Conservation (phyloP, 1,140 invertebrate species). For the Drosophila lowei region DNA sequence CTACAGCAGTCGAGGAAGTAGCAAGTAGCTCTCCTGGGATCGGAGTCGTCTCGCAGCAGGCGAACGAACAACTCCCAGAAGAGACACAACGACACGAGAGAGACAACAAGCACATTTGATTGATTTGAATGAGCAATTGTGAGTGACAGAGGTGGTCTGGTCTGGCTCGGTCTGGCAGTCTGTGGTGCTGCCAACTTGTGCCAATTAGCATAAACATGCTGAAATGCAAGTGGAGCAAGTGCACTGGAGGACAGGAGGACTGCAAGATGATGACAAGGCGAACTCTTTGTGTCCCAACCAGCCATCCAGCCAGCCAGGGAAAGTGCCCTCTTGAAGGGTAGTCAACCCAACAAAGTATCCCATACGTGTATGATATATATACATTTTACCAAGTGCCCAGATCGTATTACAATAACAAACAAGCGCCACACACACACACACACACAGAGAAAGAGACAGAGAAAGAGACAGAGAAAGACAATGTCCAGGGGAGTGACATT, state of each 20-base stretch:
- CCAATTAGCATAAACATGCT: constrained; percentile 75
- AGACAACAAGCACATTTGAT: constrained; percentile 67
- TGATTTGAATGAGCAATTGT: constrained; percentile 61
- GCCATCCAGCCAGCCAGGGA: constrained; percentile 38
- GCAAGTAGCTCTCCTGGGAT: constrained; percentile 31
- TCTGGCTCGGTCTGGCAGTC: background rate
- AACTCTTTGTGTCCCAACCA: constrained; percentile 53
- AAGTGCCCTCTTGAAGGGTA: constrained; percentile 62
- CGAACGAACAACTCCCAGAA: constrained; percentile 33
- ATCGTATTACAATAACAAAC: constrained; percentile 73
- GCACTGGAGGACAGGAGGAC: constrained; percentile 24
- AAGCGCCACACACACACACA: constrained; percentile 49
- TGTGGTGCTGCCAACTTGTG: constrained; percentile 66
- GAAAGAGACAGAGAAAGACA: background rate
- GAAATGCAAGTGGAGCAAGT: constrained; percentile 76
- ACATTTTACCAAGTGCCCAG: constrained; percentile 56
- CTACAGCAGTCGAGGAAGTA: background rate
- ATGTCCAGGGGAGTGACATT: constrained; percentile 63
- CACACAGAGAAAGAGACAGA: constrained; percentile 14
- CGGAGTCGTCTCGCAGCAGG: constrained; percentile 55
- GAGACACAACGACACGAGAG: background rate
- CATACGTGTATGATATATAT: background rate
- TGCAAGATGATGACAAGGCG: constrained; percentile 41
- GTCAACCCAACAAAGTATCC: constrained; percentile 44
- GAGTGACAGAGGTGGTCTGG: constrained; percentile 24